Evolutionary conservation across 53 echinoderm and acorn worm genomes (phyloP).

Genomic region (Pentamera pediparva): DNA sequence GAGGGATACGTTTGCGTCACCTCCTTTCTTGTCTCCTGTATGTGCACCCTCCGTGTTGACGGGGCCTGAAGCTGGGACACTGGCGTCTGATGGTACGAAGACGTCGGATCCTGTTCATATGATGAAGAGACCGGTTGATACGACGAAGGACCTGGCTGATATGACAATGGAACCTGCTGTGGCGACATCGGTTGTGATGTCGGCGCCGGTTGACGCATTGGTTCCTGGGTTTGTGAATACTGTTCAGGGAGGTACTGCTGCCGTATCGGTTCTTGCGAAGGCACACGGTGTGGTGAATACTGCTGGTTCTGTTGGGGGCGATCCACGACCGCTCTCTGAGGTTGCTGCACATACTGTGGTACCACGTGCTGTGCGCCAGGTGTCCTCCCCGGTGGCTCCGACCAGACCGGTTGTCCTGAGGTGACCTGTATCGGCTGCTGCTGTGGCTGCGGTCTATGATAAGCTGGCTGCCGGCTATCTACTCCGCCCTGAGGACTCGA

Average conservation of each 20-base stretch:
- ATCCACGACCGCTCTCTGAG: constrained; percentile 4
- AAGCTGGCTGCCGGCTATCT: constrained; percentile 9
- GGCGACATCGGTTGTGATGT: constrained; percentile 2
- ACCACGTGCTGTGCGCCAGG: neutral
- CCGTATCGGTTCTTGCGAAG: neutral
- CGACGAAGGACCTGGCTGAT: neutral
- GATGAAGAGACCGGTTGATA: neutral
- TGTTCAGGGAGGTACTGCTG: constrained; percentile 1
- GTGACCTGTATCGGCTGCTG: neutral
- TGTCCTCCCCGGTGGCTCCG: neutral
- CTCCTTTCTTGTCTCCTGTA: neutral
- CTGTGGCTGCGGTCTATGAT: neutral
- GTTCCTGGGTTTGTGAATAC: neutral
- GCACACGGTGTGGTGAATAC: constrained; percentile 12
- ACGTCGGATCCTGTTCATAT: constrained; percentile 3
- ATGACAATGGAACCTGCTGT: constrained; percentile 3
- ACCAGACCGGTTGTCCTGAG: neutral
- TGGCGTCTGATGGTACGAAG: constrained; percentile 3
- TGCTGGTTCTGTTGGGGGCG: neutral
- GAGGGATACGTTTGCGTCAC: constrained; percentile 3
- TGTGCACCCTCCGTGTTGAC: constrained; percentile 15
- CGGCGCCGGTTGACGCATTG: neutral
- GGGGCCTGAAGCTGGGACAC: constrained; percentile 11
- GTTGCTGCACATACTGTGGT: constrained; percentile 17
- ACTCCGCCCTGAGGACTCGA: constrained; percentile 36